These are phyloP conservation scores for Furcifer pardalis DNA, from an alignment of 2,797 vertebrate genomes.

Conservation along the genomic window DNA sequence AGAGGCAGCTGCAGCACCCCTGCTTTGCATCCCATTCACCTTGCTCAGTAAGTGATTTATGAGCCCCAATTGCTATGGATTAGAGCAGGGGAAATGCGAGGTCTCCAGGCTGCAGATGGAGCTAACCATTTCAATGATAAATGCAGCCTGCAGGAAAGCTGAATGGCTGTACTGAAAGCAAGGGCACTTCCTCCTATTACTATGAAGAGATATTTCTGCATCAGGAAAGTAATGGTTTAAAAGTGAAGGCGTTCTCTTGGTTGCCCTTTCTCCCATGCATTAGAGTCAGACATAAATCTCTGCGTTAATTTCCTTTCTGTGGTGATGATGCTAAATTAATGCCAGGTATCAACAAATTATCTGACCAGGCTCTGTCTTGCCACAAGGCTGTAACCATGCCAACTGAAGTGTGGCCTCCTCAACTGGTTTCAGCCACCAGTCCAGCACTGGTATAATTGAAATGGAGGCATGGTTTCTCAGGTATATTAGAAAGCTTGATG, in stretches of 20 bases:
- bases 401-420: not conserved
- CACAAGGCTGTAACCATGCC: not conserved
- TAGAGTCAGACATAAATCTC: not conserved
- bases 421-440: not conserved
- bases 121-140: not conserved
- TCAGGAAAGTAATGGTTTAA: constrained; percentile 9
- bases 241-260: not conserved
- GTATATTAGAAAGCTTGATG: not conserved
- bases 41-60: constrained; percentile 27
- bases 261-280: not conserved
- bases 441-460: not conserved
- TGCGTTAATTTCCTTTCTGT: not conserved
- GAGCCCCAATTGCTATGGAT: constrained; percentile 10
- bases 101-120: not conserved
- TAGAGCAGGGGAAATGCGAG: not conserved
- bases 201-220: not conserved
- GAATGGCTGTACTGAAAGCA: not conserved
- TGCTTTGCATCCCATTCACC: constrained; percentile 12
- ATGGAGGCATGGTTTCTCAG: not conserved
- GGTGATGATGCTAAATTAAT: not conserved
- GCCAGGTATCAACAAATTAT: constrained; percentile 14
- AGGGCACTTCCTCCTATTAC: not conserved
- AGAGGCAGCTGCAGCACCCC: not conserved
- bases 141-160: not conserved
- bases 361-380: constrained; percentile 22